phyloP scores from a whole-genome alignment of 2,797 vertebrate species.

The Propithecus perrieri region DNA sequence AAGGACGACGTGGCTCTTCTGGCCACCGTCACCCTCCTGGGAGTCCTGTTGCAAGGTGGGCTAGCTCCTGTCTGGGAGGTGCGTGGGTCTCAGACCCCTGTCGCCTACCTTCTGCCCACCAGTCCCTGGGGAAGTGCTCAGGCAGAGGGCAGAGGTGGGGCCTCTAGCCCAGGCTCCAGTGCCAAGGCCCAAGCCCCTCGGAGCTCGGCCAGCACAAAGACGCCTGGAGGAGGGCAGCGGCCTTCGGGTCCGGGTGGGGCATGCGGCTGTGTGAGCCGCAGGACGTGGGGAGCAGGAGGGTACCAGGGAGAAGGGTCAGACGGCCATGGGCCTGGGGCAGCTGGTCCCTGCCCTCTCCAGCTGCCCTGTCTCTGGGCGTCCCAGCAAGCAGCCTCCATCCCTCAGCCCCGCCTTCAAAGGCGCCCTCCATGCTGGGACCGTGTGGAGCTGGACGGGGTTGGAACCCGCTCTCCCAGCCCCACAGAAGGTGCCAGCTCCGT shows the following conservation, averaged over 20 bases:
- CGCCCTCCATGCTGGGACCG: background rate
- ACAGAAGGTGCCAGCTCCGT: background rate
- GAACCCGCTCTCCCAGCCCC: background rate
- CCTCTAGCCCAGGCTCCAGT: background rate
- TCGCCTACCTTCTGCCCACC: background rate
- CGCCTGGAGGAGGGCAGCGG: background rate
- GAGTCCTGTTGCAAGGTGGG: constrained; percentile 93
- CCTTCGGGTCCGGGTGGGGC: background rate
- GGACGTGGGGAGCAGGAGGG: background rate
- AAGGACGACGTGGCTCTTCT: constrained; percentile 87
- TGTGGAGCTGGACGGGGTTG: background rate
- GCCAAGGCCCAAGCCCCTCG: background rate
- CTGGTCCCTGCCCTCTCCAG: background rate
- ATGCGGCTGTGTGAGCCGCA: background rate
- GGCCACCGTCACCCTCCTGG: constrained; percentile 89
- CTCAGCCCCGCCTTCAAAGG: background rate
- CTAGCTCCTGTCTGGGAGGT: background rate
- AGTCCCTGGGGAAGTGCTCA: background rate
- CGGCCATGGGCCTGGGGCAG: background rate
- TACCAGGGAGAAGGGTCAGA: background rate
- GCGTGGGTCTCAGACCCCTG: background rate
- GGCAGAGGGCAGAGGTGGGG: background rate
- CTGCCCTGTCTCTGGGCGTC: background rate
- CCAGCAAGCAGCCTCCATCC: background rate
- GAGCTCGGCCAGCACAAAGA: background rate